These are phyloP conservation scores for Oncorhynchus clarkii DNA, from an alignment of 2,113 vertebrate genomes.

Conservation along the genomic window DNA sequence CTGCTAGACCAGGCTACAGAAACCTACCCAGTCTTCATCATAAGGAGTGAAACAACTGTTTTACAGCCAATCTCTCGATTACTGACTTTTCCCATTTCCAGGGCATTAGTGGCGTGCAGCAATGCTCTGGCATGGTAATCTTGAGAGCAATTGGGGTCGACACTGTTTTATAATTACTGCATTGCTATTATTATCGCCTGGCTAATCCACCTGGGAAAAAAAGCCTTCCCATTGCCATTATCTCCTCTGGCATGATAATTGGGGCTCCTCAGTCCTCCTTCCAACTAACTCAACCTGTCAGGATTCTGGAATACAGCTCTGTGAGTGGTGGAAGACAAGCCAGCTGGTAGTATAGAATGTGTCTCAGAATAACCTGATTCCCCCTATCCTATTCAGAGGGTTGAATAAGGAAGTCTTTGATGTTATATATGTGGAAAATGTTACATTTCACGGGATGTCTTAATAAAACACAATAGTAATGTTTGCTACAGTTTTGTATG, in stretches of 20 bases:
- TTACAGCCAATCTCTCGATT: background rate
- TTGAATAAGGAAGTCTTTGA: background rate
- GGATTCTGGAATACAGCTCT: background rate
- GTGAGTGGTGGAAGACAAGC: background rate
- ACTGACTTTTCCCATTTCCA: conserved; percentile 5
- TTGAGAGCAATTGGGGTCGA: background rate
- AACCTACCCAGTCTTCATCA: no score
- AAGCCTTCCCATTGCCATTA: conserved; percentile 34
- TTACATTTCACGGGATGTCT: conserved; percentile 1
- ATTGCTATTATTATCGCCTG: conserved; percentile 16
- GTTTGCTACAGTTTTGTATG: conserved; percentile 42
- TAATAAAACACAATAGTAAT: conserved; percentile 8
- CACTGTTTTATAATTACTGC: conserved; percentile 17
- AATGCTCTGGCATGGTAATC: background rate
- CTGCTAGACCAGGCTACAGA: background rate
- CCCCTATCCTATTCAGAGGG: background rate
- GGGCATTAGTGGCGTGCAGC: background rate
- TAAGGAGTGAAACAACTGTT: background rate
- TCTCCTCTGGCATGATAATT: conserved; percentile 15
- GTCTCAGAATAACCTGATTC: background rate
- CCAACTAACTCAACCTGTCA: conserved; percentile 15
- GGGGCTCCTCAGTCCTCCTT: conserved; percentile 41
- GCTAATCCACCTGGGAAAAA: background rate
- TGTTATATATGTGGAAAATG: background rate
- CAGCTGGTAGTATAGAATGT: no score